These are phyloP conservation scores for Noctua janthe DNA, from an alignment of 2,888 invertebrate species.

Conservation along the genomic window DNA sequence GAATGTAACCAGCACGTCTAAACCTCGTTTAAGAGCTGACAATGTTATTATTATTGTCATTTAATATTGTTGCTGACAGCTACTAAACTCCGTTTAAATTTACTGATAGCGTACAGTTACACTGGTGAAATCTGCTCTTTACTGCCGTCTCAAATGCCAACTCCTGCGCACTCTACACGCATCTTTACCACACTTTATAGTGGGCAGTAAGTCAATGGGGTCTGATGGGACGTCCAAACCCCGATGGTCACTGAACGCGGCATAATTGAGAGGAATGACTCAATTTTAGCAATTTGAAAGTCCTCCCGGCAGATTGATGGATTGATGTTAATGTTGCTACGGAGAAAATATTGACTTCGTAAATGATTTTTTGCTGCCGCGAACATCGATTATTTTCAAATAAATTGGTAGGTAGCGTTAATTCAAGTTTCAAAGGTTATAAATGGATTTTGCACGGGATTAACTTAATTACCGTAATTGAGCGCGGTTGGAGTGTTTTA, in stretches of 20 bases:
- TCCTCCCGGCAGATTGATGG: slow-evolving; percentile 75
- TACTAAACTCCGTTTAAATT: not conserved
- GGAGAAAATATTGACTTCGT: slow-evolving; percentile 67
- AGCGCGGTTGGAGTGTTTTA: slow-evolving; percentile 43
- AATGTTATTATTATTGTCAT: too few relatives aligned
- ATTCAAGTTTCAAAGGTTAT: slow-evolving; percentile 65
- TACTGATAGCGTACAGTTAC: not conserved
- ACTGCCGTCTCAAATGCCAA: slow-evolving; percentile 1
- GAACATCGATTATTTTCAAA: slow-evolving; percentile 67
- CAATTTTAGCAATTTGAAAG: slow-evolving; percentile 76
- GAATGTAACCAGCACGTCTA: not conserved
- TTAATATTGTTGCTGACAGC: not conserved
- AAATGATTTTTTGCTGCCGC: slow-evolving; percentile 68
- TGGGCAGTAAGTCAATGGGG: slow-evolving; percentile 66
- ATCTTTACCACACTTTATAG: slow-evolving; percentile 50
- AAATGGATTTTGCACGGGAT: slow-evolving; percentile 66
- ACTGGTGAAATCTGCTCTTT: not conserved
- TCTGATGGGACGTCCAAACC: slow-evolving; percentile 66
- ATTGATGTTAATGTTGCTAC: slow-evolving; percentile 69
- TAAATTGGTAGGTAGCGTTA: slow-evolving; percentile 70
- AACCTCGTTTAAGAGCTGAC: not conserved
- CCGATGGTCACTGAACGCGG: slow-evolving; percentile 63
- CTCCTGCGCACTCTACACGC: slow-evolving; percentile 32
- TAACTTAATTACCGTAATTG: slow-evolving; percentile 58
- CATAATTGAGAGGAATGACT: slow-evolving; percentile 76